These are phyloP conservation scores for Xenops minutus DNA, from an alignment of 2,797 vertebrate species.

Conservation along the genomic window DNA sequence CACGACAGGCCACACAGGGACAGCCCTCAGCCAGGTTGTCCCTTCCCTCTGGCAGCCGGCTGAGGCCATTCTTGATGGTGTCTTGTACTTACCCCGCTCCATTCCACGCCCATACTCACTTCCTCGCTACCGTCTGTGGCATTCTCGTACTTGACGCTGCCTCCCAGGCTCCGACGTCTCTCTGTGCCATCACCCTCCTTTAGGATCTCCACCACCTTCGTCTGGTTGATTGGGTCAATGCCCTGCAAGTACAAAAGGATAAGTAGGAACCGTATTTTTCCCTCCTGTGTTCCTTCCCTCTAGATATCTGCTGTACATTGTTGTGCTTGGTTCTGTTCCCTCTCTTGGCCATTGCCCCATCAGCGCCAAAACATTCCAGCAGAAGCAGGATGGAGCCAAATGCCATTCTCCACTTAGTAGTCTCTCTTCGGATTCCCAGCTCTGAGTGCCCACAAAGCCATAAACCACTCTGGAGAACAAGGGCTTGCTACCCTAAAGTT, in stretches of 20 bases:
- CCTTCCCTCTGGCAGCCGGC: slow-evolving; percentile 57
- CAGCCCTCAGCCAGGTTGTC: slow-evolving; percentile 42
- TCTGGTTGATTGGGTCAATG: slow-evolving; percentile 93
- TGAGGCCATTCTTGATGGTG: slow-evolving; percentile 78
- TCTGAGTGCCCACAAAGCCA: background rate
- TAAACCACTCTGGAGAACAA: background rate
- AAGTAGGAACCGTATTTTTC: background rate
- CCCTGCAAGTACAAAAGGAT: slow-evolving; percentile 75
- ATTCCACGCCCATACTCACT: slow-evolving; percentile 97
- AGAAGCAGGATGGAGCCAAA: background rate
- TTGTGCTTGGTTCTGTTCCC: background rate
- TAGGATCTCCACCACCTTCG: slow-evolving; percentile 93
- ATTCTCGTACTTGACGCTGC: slow-evolving; percentile 90
- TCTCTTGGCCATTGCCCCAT: background rate
- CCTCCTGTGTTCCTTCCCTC: background rate
- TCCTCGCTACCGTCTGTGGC: slow-evolving; percentile 92
- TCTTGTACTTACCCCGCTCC: slow-evolving; percentile 98
- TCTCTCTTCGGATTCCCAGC: background rate
- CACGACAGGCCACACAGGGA: slow-evolving; percentile 60
- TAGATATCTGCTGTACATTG: background rate
- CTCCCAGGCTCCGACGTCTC: slow-evolving; percentile 82
- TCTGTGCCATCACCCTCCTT: slow-evolving; percentile 87
- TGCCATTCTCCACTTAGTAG: background rate
- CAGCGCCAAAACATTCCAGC: background rate
- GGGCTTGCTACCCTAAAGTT: background rate